Conservation (phyloP, 2,888 invertebrate species). For the Heliconius hortense region DNA sequence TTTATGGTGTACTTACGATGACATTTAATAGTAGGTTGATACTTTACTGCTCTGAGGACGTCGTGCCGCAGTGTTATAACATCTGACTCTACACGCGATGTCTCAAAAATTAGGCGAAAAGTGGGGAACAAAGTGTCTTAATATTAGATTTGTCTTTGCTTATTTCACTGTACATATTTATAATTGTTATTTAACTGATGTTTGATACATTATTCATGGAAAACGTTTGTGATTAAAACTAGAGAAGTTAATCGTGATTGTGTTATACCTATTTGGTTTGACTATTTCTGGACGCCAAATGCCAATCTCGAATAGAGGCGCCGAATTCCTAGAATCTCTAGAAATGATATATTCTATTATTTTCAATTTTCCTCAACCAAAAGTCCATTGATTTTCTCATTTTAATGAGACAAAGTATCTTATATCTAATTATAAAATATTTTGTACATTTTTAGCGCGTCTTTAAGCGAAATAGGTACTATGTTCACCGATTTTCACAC, state of each 20-base stretch:
- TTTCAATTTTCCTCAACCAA: constrained; percentile 6
- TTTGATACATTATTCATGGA: constrained; percentile 8
- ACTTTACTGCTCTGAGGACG: background rate
- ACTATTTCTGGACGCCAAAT: background rate
- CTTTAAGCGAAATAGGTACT: no score
- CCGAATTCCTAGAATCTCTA: background rate
- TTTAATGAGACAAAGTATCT: background rate
- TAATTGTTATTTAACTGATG: background rate
- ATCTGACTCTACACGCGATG: no score
- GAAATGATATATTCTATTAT: background rate
- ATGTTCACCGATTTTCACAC: no score
- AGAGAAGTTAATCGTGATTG: constrained; percentile 5
- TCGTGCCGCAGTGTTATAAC: no score
- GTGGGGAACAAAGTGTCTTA: background rate
- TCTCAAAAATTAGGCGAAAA: background rate
- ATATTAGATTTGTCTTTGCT: background rate
- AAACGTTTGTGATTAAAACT: background rate
- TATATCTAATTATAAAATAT: no score
- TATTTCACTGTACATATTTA: no score
- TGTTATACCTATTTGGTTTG: constrained; percentile 2
- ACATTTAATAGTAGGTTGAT: background rate
- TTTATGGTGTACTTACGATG: background rate
- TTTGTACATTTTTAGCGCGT: no score
- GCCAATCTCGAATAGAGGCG: background rate
- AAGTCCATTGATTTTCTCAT: background rate